A percentile compares a stretch with the other conserved stretches of the same genome.
These are phyloP conservation scores for Carassius carassius DNA, from an alignment of 2,113 vertebrate genomes.

Conservation along the genomic window DNA sequence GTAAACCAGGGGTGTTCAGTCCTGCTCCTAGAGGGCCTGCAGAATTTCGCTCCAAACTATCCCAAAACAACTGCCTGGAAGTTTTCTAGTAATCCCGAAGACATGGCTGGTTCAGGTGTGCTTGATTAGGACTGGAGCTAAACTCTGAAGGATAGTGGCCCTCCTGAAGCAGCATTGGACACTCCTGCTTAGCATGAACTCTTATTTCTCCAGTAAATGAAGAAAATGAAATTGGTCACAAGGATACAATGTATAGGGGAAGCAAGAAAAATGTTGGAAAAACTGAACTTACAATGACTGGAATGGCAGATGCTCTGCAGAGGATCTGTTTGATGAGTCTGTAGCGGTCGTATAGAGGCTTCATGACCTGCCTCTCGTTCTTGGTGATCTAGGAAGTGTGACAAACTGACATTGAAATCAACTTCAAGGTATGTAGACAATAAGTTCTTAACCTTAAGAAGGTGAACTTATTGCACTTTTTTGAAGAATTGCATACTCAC, in stretches of 20 bases:
- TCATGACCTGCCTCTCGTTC: conserved; percentile 91
- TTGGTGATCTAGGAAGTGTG: conserved; percentile 83
- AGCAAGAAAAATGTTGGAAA: background rate
- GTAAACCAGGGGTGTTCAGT: background rate
- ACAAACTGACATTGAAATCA: conserved; percentile 13
- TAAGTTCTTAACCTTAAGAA: background rate
- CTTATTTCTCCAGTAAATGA: background rate
- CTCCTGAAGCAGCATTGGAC: background rate
- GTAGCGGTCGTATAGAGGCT: conserved; percentile 94
- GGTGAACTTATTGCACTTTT: background rate
- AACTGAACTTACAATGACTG: conserved; percentile 84
- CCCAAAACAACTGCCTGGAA: background rate
- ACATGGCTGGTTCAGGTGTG: background rate
- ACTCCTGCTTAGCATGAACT: background rate
- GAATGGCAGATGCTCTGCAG: conserved; percentile 87
- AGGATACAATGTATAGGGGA: background rate
- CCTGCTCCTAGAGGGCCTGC: background rate
- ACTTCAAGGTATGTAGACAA: background rate
- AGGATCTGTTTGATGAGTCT: conserved; percentile 97
- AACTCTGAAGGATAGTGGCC: background rate
- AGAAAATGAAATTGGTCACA: background rate
- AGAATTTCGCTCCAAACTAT: background rate
- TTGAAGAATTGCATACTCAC: conserved; percentile 72
- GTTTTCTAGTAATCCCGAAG: background rate
- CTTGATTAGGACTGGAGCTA: background rate